A percentile compares a stretch with the other conserved stretches of the same genome.
Evolutionary conservation across 2,797 vertebrate genomes (phyloP).

Genomic region (Enteromius mattozi): DNA sequence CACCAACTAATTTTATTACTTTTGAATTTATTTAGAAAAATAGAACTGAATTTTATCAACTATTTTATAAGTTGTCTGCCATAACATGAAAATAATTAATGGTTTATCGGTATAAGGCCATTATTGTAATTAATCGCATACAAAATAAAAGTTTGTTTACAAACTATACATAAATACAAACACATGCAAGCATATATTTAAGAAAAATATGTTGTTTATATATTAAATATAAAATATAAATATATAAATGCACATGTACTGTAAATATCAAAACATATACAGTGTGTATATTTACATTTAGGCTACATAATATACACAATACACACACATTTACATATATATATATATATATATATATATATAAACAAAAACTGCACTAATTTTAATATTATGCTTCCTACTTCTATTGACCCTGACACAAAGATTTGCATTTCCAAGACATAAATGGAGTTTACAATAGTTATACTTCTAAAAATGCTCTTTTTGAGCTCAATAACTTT

Average conservation of each 20-base stretch:
- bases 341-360: too few relatives aligned
- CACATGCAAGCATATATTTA: too few relatives aligned
- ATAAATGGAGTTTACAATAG: neutral
- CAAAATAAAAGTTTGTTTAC: too few relatives aligned
- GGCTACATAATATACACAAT: too few relatives aligned
- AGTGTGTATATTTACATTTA: too few relatives aligned
- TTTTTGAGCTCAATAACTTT: neutral
- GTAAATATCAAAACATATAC: too few relatives aligned
- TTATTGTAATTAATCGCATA: too few relatives aligned
- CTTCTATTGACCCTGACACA: neutral
- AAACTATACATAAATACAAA: too few relatives aligned
- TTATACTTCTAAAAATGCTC: neutral
- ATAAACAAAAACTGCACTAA: neutral
- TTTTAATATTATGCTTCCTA: neutral
- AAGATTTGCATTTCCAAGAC: neutral
- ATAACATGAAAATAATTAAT: neutral
- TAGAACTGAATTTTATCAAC: neutral
- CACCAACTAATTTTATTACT: neutral
- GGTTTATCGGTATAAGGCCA: neutral
- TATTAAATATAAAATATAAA: too few relatives aligned
- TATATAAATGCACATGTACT: too few relatives aligned
- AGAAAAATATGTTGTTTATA: too few relatives aligned
- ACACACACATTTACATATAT: too few relatives aligned
- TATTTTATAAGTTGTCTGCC: neutral
- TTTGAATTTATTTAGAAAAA: neutral